Conservation (phyloP, 2,797 vertebrate genomes). For the Manis crassicaudata region DNA sequence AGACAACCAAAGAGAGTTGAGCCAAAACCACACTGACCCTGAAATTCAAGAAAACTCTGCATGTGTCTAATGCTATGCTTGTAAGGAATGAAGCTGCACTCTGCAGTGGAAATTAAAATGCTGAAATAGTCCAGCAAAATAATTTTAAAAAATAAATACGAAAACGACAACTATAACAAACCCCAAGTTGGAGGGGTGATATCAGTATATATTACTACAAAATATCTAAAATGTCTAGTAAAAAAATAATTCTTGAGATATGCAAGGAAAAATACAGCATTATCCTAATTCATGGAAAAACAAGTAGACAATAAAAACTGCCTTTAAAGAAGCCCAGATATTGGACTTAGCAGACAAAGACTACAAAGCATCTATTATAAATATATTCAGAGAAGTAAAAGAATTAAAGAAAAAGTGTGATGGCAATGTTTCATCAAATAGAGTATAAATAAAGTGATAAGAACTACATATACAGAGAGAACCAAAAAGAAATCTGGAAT, state of each 20-base stretch:
- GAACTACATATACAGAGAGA: neutral
- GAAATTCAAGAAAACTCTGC: neutral
- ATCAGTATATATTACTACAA: neutral
- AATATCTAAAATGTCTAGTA: neutral
- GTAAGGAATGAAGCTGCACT: neutral
- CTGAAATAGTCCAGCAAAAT: neutral
- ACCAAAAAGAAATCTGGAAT: neutral
- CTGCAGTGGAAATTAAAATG: neutral
- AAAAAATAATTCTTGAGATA: neutral
- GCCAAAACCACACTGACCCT: neutral
- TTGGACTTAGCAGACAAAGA: neutral
- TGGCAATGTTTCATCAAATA: neutral
- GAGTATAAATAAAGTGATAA: neutral
- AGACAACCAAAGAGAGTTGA: neutral
- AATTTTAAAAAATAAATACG: neutral
- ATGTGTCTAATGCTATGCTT: neutral
- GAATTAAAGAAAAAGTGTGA: neutral
- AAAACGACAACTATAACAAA: neutral
- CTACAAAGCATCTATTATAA: neutral
- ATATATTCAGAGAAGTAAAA: neutral
- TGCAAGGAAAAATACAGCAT: neutral
- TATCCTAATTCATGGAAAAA: neutral
- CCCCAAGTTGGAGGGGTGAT: neutral
- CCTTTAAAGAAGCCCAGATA: neutral
- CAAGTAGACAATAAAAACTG: neutral